phyloP scores from a whole-genome alignment of 2,888 invertebrate species.

The Gymnocheta viridis region DNA sequence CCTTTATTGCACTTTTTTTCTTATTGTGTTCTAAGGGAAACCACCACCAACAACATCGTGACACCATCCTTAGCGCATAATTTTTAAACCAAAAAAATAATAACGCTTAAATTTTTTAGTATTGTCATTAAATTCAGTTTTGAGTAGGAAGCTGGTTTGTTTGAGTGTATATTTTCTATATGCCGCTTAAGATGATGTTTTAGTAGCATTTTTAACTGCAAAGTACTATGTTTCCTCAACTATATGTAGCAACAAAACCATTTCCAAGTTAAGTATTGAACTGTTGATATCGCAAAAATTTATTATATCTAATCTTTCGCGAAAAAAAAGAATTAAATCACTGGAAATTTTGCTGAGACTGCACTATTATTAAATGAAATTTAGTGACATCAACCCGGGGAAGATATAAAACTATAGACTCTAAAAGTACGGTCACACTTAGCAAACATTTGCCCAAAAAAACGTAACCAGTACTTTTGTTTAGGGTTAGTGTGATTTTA shows the following conservation, averaged over 20 bases:
- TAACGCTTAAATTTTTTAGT: slow-evolving; percentile 82
- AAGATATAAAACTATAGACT: too few species aligned
- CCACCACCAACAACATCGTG: slow-evolving; percentile 24
- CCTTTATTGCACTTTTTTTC: slow-evolving; percentile 29
- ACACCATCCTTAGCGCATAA: slow-evolving; percentile 68
- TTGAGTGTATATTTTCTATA: slow-evolving; percentile 11
- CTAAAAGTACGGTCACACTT: too few species aligned
- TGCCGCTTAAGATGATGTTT: slow-evolving; percentile 46
- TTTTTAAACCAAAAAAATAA: slow-evolving; percentile 81
- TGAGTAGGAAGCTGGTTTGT: slow-evolving; percentile 75
- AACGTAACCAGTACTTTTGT: too few species aligned
- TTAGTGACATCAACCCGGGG: too few species aligned
- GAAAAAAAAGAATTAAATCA: too few species aligned
- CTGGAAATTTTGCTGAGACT: too few species aligned
- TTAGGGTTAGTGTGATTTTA: too few species aligned
- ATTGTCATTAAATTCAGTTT: slow-evolving; percentile 81
- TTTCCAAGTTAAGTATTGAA: slow-evolving; percentile 1
- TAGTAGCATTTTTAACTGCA: slow-evolving; percentile 50
- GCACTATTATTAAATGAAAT: too few species aligned
- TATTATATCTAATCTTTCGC: not conserved
- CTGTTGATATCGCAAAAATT: not conserved
- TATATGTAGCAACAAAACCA: slow-evolving; percentile 2
- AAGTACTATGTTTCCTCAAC: slow-evolving; percentile 40
- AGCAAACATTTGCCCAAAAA: too few species aligned
- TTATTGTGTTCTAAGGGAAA: slow-evolving; percentile 27